These are phyloP conservation scores for Callionymus lyra DNA, from an alignment of 2,113 vertebrate species.

Conservation along the genomic window DNA sequence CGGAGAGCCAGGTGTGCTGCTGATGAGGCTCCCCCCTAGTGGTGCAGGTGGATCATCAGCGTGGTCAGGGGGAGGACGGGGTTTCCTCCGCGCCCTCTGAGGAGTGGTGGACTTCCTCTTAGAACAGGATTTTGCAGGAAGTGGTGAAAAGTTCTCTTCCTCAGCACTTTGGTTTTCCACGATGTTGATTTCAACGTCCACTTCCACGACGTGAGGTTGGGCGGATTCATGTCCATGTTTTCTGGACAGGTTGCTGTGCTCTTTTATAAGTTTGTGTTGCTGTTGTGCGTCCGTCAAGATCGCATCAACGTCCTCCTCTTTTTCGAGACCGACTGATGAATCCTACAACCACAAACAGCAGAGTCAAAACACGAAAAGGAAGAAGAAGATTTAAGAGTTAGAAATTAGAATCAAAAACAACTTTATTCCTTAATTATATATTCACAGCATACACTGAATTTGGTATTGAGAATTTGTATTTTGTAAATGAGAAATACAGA, in stretches of 20 bases:
- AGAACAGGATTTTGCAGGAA: slow-evolving; percentile 11
- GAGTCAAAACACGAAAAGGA: slow-evolving; percentile 2
- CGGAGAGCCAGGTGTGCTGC: slow-evolving; percentile 20
- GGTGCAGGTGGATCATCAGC: background rate
- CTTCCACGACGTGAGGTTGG: slow-evolving; percentile 27
- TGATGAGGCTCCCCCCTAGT: background rate
- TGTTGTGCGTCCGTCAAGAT: slow-evolving; percentile 6
- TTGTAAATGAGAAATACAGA: no score
- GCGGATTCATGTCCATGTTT: slow-evolving; percentile 14
- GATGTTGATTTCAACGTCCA: slow-evolving; percentile 43
- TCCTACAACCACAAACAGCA: slow-evolving; percentile 28
- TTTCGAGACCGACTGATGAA: slow-evolving; percentile 8
- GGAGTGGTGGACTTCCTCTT: slow-evolving; percentile 33
- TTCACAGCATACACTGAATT: no score
- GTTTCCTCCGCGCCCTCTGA: slow-evolving; percentile 31
- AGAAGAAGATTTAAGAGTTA: background rate
- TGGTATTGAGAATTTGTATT: no score
- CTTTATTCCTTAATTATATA: no score
- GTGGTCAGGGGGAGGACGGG: background rate
- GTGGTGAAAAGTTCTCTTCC: background rate
- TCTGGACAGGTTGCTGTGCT: slow-evolving; percentile 42
- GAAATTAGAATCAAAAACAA: no score
- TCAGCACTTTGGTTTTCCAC: slow-evolving; percentile 2
- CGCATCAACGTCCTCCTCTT: slow-evolving; percentile 6
- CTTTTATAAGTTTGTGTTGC: slow-evolving; percentile 37